Base-by-base conservation (phyloP, 2,888 invertebrate species). In the Drosophila neonasuta region DNA sequence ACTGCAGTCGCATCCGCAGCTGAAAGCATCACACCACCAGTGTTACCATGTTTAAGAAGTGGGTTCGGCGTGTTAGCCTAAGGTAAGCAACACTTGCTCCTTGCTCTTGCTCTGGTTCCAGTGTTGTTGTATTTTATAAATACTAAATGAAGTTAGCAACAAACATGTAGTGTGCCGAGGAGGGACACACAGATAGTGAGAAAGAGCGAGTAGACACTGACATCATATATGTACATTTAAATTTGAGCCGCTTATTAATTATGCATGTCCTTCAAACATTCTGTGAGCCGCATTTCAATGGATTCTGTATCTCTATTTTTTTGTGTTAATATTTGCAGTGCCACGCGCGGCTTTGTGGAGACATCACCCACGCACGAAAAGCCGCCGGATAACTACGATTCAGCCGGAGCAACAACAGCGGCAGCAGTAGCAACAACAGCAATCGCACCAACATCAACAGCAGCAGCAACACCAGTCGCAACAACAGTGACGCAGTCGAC, bases 11-110 rank as follows among this genome's bases (percentile, higher is more conserved):
- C 42, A 45, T 20, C 20, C 45, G 41, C 49, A 56, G 20, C 51
- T 36, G 46, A 49, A 56, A 74, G 62, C 56, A 57, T 59, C 36
- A 59, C 56, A 54, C 54, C 36, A 34, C 59, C 77, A 72, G 77
- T 44, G 68, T 73, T 74, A 68, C 74, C 76, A 90, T 90, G 90
- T 86, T 90, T 60, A 90, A 87, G 79, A 90, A 90, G 86, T 90
- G 90, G 90, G 90, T 90, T 76, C 90, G 90, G 67, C 90, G 90
- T 62, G 90, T 90, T 46, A 90, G 90, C 75, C 84, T 90, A 72
- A 90, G 90, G 90, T 90, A 88, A 89, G 88, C 74, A 60, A 24
- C 49, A 60, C 48, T 52, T 75, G 56, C 44, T 41, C 39, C 34
- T 36, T 36, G 34, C n/a, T 36, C n/a, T 11, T 36, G 6, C 24